A percentile compares a stretch with the other conserved stretches of the same genome.
Evolutionary conservation across 2,888 invertebrate genomes (phyloP).

Genomic region (Cephus sareptanus): DNA sequence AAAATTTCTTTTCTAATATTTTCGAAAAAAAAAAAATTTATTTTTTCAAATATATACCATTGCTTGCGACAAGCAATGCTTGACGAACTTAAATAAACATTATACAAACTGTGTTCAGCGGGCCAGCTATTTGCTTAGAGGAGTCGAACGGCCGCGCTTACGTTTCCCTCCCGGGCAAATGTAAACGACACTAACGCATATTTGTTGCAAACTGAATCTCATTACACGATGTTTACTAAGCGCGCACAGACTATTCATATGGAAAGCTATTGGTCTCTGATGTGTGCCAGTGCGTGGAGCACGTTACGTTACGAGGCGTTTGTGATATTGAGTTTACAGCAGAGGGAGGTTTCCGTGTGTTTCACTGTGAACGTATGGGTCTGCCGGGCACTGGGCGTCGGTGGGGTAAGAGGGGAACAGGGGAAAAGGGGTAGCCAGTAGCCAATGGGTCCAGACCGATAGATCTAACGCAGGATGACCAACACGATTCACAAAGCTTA

Average conservation of each 20-base stretch:
- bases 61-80: not conserved
- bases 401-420: no score
- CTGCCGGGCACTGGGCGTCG: no score
- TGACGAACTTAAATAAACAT: not conserved
- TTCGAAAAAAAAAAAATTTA: no score
- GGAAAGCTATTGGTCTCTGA: conserved; percentile 20
- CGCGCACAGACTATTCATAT: conserved; percentile 18
- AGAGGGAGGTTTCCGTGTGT: no score
- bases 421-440: no score
- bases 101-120: not conserved
- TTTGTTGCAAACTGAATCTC: conserved; percentile 23
- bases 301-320: not conserved
- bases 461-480: no score
- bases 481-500: no score
- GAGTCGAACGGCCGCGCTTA: not conserved
- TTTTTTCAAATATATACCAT: no score
- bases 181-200: conserved; percentile 11
- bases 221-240: conserved; percentile 21
- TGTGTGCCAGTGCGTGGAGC: conserved; percentile 1
- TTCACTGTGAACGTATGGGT: no score
- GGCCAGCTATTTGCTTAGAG: not conserved
- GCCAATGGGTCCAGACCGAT: no score
- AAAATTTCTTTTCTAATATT: no score
- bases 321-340: no score
- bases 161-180: conserved; percentile 7